These are phyloP conservation scores for Cepphus grylle DNA, from an alignment of 2,113 vertebrate genomes.

Conservation along the genomic window DNA sequence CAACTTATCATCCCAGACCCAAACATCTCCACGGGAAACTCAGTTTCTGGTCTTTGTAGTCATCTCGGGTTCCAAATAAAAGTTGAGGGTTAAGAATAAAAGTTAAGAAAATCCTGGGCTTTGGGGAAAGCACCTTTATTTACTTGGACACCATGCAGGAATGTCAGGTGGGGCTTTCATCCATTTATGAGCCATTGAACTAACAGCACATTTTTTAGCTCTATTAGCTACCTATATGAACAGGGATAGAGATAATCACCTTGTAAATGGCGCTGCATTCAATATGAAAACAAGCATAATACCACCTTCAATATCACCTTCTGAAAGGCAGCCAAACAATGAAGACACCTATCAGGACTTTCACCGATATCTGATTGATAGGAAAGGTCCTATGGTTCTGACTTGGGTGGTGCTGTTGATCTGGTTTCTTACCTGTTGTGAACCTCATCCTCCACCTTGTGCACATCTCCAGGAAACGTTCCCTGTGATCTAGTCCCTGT, in stretches of 20 bases:
- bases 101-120: not conserved
- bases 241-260: not conserved
- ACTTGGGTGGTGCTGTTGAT: not conserved
- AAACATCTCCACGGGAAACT: not conserved
- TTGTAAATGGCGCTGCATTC: not conserved
- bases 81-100: not conserved
- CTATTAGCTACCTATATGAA: not conserved
- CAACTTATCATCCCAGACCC: not conserved
- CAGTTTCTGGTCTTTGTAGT: not conserved
- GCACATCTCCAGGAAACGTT: not conserved
- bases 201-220: not conserved
- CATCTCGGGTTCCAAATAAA: not conserved
- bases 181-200: not conserved
- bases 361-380: not conserved
- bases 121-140: not conserved
- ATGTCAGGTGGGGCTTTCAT: not conserved
- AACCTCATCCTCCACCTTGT: not conserved
- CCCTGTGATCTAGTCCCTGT: not conserved
- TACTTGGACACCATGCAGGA: not conserved
- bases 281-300: not conserved
- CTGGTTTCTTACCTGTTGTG: not conserved
- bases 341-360: not conserved
- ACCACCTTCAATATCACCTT: not conserved
- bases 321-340: not conserved
- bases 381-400: not conserved